Evolutionary conservation across 2,888 invertebrate genomes (phyloP), one percentile per base, ranked within the genome.

Genomic region (Melolontha melolontha): DNA sequence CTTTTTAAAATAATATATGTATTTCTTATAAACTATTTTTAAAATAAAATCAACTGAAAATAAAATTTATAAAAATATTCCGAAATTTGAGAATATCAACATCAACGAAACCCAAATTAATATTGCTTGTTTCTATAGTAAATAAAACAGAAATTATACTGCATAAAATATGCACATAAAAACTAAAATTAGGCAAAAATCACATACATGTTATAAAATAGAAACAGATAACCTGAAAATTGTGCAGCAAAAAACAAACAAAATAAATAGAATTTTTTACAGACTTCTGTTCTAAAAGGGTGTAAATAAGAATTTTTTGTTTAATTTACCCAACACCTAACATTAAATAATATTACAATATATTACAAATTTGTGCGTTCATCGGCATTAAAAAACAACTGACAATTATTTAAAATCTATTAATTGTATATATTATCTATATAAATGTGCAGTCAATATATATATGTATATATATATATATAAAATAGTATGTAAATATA

Each of bases 401-500:
- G 49, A 65, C 16, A 64, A 67, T 67, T 66, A 47, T 66, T 62
- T 67, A 57, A 57, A 70, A 52, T 57, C 63, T 55, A 55, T 69
- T 71, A 66, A 67, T 68, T 70, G 50, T 67, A 66, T 68, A 64
- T 67, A 70, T 80, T 80, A 79, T 79, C 79, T 81, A 79, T 80
- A 81, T 77, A 79, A 62, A 76, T 81, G 81, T 82, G 82, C 81
- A 82, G 82, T 82, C 81, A 77, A 79, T 78, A 65, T 42, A 52
- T 54, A 67, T 69, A 66, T 64, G 59, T 63, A 69, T 64, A 44
- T 69, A 64, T 59, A 68, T 67, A 71, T 69, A 67, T 68, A 63
- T 55, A n/a, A n/a, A 66, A 59, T 64, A 68, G 59, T 63, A 69
- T 64, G 50, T 69, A 64, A 64, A 68, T 67, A 71, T 69, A 67